Percentiles rank a stretch among this genome's conserved stretches.
Evolutionary conservation across 1,140 invertebrate genomes (phyloP).

Genomic region (Macrocentrus cingulum): DNA sequence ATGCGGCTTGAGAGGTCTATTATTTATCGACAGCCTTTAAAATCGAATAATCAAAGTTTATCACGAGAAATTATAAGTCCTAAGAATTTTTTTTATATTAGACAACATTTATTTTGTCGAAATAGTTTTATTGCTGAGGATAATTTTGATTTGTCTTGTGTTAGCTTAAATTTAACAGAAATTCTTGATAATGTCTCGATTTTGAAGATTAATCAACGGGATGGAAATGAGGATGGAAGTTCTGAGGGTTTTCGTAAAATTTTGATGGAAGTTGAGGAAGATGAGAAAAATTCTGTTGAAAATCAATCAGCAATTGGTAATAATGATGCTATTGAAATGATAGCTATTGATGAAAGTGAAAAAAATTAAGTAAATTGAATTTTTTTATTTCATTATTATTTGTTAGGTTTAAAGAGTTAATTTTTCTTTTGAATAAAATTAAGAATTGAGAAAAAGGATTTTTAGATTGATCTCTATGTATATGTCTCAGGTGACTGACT

Average conservation of each 20-base stretch:
- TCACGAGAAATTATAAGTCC: constrained; percentile 18
- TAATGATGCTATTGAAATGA: no score
- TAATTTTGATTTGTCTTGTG: constrained; percentile 38
- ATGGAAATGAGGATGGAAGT: no score
- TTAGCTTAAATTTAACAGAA: constrained; percentile 50
- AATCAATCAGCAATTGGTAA: background rate
- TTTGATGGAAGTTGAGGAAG: no score
- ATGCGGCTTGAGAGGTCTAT: constrained; percentile 51
- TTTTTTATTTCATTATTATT: no score
- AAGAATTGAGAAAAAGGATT: no score
- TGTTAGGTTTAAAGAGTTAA: no score
- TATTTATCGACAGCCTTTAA: constrained; percentile 39
- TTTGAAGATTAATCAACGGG: background rate
- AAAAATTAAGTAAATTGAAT: no score
- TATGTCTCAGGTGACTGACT: no score
- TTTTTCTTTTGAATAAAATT: no score
- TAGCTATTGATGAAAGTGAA: constrained; percentile 8
- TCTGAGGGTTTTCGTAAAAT: no score
- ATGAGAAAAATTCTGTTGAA: background rate
- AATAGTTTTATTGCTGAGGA: constrained; percentile 42
- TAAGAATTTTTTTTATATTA: constrained; percentile 43
- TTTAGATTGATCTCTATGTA: no score
- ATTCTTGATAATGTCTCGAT: constrained; percentile 27
- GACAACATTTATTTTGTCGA: constrained; percentile 55
- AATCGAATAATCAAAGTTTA: constrained; percentile 24